Percentiles rank a stretch among this genome's conserved stretches.
These are phyloP conservation scores for Diploscapter pachys DNA, from an alignment of 1,140 invertebrate species.

Conservation along the genomic window DNA sequence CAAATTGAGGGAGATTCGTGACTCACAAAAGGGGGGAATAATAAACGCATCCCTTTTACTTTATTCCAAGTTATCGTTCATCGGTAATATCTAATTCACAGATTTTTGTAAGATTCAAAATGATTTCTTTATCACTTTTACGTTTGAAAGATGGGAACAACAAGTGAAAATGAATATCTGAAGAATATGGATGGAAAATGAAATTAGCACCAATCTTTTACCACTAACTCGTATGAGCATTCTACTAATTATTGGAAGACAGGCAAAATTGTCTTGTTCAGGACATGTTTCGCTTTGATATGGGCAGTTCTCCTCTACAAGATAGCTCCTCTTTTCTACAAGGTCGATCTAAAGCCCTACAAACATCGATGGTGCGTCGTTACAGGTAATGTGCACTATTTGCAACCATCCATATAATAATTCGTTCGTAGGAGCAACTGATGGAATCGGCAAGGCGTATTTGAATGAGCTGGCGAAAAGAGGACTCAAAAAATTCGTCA, in stretches of 20 bases:
- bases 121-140: too few relatives aligned
- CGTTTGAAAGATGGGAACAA: too few relatives aligned
- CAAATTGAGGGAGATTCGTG: too few relatives aligned
- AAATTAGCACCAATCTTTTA: too few relatives aligned
- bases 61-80: too few relatives aligned
- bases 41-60: too few relatives aligned
- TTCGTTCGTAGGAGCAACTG: constrained; percentile 23
- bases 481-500: constrained; percentile 33
- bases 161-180: too few relatives aligned
- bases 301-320: constrained; percentile 29
- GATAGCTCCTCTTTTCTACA: constrained; percentile 29
- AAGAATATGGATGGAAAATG: too few relatives aligned
- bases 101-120: too few relatives aligned
- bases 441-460: constrained; percentile 35
- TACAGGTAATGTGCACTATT: constrained; percentile 8
- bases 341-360: constrained; percentile 25
- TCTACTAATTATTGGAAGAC: neutral
- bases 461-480: constrained; percentile 26
- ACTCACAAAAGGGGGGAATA: too few relatives aligned
- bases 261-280: constrained; percentile 6
- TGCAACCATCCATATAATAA: neutral
- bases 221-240: too few relatives aligned
- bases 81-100: too few relatives aligned
- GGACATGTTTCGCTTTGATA: constrained; percentile 29
- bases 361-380: constrained; percentile 27